Percentiles rank a stretch among this genome's conserved stretches.
Conservation (phyloP, 2,888 invertebrate species). For the Sabatieria punctata region DNA sequence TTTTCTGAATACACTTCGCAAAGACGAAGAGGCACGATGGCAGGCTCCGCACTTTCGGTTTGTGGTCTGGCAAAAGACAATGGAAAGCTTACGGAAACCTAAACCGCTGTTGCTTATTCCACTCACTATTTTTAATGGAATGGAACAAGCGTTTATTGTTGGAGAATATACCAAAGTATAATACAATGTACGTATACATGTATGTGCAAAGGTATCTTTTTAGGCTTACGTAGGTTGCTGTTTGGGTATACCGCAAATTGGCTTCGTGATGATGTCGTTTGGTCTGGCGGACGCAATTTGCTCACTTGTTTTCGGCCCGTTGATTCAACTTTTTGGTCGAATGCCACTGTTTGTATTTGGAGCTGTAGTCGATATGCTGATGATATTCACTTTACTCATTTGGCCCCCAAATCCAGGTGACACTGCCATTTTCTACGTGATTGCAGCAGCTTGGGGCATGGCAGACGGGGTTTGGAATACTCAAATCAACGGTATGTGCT, state of each 20-base stretch:
- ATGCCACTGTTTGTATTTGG: constrained; percentile 60
- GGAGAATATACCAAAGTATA: constrained; percentile 45
- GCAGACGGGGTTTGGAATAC: constrained; percentile 96
- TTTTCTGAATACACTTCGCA: constrained; percentile 72
- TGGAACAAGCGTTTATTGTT: constrained; percentile 90
- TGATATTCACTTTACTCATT: constrained; percentile 59
- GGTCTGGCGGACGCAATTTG: constrained; percentile 81
- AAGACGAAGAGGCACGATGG: constrained; percentile 41
- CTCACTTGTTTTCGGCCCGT: constrained; percentile 70
- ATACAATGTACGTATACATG: too few relatives aligned
- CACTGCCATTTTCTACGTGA: constrained; percentile 49
- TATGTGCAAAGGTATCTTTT: too few relatives aligned
- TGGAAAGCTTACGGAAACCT: constrained; percentile 70
- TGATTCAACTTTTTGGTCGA: constrained; percentile 66
- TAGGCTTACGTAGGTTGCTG: constrained; percentile 28
- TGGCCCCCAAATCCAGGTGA: constrained; percentile 70
- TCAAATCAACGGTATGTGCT: constrained; percentile 81
- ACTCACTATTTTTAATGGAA: constrained; percentile 84
- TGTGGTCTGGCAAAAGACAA: constrained; percentile 44
- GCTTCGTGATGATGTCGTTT: constrained; percentile 92
- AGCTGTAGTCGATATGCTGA: constrained; percentile 53
- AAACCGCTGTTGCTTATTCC: constrained; percentile 82
- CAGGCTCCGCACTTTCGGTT: constrained; percentile 14
- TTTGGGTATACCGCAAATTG: constrained; percentile 64
- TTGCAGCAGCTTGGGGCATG: constrained; percentile 42